Percentiles rank a stretch among this genome's conserved stretches.
Conservation (phyloP, 2,888 invertebrate species). For the Diaprepes abbreviatus region DNA sequence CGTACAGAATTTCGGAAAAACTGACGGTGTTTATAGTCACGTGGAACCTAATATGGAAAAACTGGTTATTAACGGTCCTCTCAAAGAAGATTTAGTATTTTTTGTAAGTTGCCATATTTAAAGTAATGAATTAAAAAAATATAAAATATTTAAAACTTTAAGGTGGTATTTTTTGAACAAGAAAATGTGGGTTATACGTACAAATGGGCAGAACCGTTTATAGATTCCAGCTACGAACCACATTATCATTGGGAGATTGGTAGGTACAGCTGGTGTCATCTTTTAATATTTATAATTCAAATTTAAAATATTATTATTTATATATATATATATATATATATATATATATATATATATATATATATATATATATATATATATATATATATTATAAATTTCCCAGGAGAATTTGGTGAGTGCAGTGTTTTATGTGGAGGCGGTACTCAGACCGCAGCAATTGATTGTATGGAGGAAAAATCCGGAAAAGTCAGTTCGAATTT, state of each 20-base stretch:
- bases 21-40: constrained; percentile 69
- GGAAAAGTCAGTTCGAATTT: constrained; percentile 73
- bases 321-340: no score
- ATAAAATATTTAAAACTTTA: neutral
- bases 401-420: constrained; percentile 74
- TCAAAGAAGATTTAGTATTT: constrained; percentile 73
- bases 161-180: neutral
- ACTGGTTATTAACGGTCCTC: constrained; percentile 74
- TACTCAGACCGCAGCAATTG: constrained; percentile 68
- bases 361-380: no score
- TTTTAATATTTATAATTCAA: no score
- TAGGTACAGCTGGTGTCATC: neutral
- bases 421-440: constrained; percentile 76
- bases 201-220: constrained; percentile 73
- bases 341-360: no score
- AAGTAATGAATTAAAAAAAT: no score
- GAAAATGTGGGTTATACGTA: constrained; percentile 73
- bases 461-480: constrained; percentile 74
- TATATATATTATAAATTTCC: no score
- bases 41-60: constrained; percentile 71
- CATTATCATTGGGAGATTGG: constrained; percentile 74
- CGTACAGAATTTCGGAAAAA: constrained; percentile 68
- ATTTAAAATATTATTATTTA: no score
- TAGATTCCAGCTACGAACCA: constrained; percentile 69
- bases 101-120: constrained; percentile 72